Base-by-base conservation (phyloP, 2,113 vertebrate genomes). In the Chaetops frenatus region DNA sequence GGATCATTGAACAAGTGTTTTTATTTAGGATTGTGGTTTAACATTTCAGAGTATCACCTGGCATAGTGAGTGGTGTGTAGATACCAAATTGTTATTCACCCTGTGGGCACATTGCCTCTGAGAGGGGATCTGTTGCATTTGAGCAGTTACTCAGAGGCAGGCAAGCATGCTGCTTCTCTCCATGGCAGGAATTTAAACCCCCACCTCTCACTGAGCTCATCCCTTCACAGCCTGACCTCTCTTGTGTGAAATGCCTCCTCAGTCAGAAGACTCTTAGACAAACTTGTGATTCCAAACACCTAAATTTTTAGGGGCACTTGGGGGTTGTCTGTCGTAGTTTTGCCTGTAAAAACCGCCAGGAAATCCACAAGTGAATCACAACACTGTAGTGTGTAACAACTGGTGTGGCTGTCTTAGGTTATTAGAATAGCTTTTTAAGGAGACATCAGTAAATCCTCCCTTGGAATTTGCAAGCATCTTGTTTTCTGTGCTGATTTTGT, bases 271-370 rank as follows among this genome's bases (percentile, higher is more conserved):
- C 45, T 76, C 40, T 81, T 31, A 28, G 73, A 67, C 20, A 66
- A 82, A 82, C 57, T 51, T 51, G 21, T 81, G 69, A 80, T 90
- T 92, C 81, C 58, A 50, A 80, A 88, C 29, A 45, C 51, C 42
- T 81, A 16, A 7, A n/a, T 77, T 73, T 92, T 85, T 86, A 62
- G 56, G 2, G 2, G 8, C 10, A 15, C n/a, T 71, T 67, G 33
- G 2, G 56, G 16, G 4, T 84, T 71, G 45, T 36, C 10, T 82
- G 50, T 29, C 0, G 0, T 70, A 47, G 19, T 45, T 87, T 44
- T 80, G 23, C 35, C 21, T 82, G 15, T 48, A 15, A 27, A 78
- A 69, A 47, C 45, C 0, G 1, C 15, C 29, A 15, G 56, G 35
- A 91, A 81, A 89, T 47, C 57, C n/a, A 42, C 42, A 36, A 60